Percentiles rank a stretch among this genome's conserved stretches.
Conservation (phyloP, 2,797 vertebrate genomes). For the Euthynnus affinis region DNA sequence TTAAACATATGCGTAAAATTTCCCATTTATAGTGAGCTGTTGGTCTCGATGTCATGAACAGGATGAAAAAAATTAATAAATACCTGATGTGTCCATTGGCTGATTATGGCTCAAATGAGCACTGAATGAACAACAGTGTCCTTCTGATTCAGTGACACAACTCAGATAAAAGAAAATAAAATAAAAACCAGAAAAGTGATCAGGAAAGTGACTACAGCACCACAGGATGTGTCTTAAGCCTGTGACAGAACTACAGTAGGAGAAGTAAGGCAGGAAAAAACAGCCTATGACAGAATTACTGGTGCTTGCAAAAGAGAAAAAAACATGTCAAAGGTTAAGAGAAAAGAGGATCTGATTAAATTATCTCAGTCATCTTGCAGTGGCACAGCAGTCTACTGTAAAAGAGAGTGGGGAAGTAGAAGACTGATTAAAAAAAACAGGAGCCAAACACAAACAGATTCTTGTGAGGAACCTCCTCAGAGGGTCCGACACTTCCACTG, state of each 20-base stretch:
- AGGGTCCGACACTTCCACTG: not conserved
- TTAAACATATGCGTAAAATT: not conserved
- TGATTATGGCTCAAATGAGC: not conserved
- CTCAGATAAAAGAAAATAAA: not conserved
- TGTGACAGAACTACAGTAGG: not conserved
- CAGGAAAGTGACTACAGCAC: not conserved
- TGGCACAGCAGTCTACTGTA: not conserved
- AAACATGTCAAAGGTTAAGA: conserved; percentile 2
- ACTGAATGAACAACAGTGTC: too few species aligned
- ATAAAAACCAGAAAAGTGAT: not conserved
- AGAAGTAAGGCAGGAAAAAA: not conserved
- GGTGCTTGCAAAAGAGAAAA: not conserved
- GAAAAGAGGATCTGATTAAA: not conserved
- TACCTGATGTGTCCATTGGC: not conserved
- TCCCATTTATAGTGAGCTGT: not conserved
- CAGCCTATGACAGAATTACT: not conserved
- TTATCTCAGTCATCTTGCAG: not conserved
- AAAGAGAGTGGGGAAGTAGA: not conserved
- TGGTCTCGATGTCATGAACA: not conserved
- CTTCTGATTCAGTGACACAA: too few species aligned
- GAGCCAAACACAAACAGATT: too few species aligned
- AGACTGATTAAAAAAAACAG: too few species aligned
- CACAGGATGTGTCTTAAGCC: not conserved
- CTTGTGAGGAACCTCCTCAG: too few species aligned
- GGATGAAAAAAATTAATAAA: too few species aligned